Evolutionary conservation across 2,888 invertebrate genomes (phyloP), one percentile per base, ranked within the genome.

Genomic region (Luperina testacea): DNA sequence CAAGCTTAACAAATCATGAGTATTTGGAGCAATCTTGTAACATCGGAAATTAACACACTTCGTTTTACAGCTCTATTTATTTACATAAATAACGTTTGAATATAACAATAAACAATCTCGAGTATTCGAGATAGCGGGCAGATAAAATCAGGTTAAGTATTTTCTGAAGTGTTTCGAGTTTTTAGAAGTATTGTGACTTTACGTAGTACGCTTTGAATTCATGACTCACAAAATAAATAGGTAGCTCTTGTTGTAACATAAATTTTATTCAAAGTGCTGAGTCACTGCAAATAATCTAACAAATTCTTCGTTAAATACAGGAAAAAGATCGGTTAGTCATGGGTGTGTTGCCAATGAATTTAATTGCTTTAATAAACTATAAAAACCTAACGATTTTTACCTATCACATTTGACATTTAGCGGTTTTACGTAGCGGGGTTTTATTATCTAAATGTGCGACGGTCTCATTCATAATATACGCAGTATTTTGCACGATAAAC

Each of bases 141-240:
- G 42, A 80, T 80, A 74, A 75, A 85, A 76, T 75, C 71, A 69
- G 87, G 75, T 77, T 87, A 83, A 70, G 84, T 80, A 72, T 45
- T 67, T 48, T 77, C 45, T 70, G 42, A 84, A 84, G 57, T 72
- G 57, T 53, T 78, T 69, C 64, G 63, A 74, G 61, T 71, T 74
- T 77, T 78, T 67, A 72, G 68, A 74, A 78, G 27, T 61, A 71
- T 78, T 70, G 74, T 61, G 75, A 59, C 64, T 76, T 63, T 42
- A 65, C 65, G 64, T 53, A 32, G 80, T 80, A 71, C 67, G 48
- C 57, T 57, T 72, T 45, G 51, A 59, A 71, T 67, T 45, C 61
- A 69, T 87, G 87, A 86, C 59, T 86, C 84, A 87, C 57, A 68
- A 45, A 72, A 76, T 64, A 82, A 83, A 65, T 77, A 76, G 45